Conservation (phyloP, 2,888 invertebrate species). For the Drosophila flavopinicola region DNA sequence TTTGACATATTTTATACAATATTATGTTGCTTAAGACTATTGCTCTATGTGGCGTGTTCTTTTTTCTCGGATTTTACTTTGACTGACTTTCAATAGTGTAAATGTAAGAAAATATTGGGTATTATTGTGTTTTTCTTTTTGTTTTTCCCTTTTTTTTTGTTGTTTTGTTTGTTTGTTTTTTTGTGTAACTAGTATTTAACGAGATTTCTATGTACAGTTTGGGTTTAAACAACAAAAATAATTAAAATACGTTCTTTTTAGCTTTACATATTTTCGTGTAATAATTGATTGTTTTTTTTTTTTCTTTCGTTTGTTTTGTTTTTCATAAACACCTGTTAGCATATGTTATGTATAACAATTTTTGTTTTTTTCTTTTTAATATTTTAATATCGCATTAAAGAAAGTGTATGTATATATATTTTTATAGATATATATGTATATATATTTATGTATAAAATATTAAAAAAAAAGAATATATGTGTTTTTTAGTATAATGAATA, state of each 20-base stretch:
- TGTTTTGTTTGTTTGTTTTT: constrained; percentile 25
- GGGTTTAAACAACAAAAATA: constrained; percentile 55
- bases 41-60: constrained; percentile 27
- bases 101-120: constrained; percentile 51
- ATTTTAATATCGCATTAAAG: constrained; percentile 53
- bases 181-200: constrained; percentile 64
- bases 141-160: constrained; percentile 14
- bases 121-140: constrained; percentile 32
- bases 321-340: constrained; percentile 36
- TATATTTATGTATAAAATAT: constrained; percentile 20
- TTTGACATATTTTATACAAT: constrained; percentile 36
- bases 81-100: constrained; percentile 17
- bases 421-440: constrained; percentile 10
- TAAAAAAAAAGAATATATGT: constrained; percentile 7
- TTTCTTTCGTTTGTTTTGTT: constrained; percentile 11
- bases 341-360: constrained; percentile 43
- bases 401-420: constrained; percentile 28
- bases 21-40: constrained; percentile 41
- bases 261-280: constrained; percentile 10
- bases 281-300: constrained; percentile 22
- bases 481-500: constrained; percentile 3
- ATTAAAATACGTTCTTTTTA: constrained; percentile 24
- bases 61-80: constrained; percentile 24
- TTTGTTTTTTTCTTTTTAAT: constrained; percentile 29
- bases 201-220: constrained; percentile 75